Evolutionary conservation across 2,888 invertebrate genomes (phyloP).

Genomic region (Homarus gammarus): DNA sequence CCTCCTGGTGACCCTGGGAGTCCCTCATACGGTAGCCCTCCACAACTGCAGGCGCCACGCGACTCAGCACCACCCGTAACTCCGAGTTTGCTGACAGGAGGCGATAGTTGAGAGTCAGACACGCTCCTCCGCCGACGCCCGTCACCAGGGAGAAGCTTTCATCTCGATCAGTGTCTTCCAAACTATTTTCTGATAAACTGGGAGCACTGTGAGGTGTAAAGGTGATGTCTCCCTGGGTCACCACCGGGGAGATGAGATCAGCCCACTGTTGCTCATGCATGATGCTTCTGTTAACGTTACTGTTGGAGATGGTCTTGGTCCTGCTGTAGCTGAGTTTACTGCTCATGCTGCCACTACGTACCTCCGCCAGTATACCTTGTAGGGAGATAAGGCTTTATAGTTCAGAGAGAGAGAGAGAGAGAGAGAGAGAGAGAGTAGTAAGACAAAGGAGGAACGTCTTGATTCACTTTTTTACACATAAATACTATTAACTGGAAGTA

Average conservation of each 20-base stretch:
- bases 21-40: neutral
- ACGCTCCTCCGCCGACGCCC: slow-evolving; percentile 1
- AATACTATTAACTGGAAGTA: too few relatives aligned
- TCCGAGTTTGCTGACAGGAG: slow-evolving; percentile 30
- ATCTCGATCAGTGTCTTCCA: neutral
- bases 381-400: too few relatives aligned
- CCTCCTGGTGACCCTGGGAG: neutral
- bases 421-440: too few relatives aligned
- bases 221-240: slow-evolving; percentile 2
- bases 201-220: neutral
- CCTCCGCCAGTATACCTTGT: slow-evolving; percentile 40
- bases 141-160: too few relatives aligned
- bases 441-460: too few relatives aligned
- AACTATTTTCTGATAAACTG: neutral
- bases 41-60: neutral
- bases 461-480: too few relatives aligned
- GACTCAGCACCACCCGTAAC: slow-evolving; percentile 11
- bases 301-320: neutral
- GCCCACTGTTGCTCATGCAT: slow-evolving; percentile 45
- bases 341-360: slow-evolving; percentile 21
- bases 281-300: neutral
- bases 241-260: slow-evolving; percentile 36
- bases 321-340: neutral
- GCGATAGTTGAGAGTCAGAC: slow-evolving; percentile 29
- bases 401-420: too few relatives aligned